Evolutionary conservation across 2,113 vertebrate species (phyloP).

Genomic region (Ranitomeya variabilis): DNA sequence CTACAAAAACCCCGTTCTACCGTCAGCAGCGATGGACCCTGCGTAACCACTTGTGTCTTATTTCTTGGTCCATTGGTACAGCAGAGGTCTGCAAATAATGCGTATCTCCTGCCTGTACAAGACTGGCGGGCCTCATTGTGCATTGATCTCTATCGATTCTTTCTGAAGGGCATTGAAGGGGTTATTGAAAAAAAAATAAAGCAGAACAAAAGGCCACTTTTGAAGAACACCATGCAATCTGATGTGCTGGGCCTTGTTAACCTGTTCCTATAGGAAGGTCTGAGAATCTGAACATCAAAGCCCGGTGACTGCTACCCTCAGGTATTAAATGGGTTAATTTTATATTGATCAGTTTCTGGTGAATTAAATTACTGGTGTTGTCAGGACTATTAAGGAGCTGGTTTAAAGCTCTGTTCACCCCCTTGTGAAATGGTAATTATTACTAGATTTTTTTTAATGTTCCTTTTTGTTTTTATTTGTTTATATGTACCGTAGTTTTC

Average conservation of each 20-base stretch:
- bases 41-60: constrained; percentile 9
- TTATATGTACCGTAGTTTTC: not conserved
- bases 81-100: constrained; percentile 5
- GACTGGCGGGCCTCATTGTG: constrained; percentile 19
- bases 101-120: not conserved
- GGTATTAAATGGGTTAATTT: constrained; percentile 43
- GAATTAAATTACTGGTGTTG: constrained; percentile 53
- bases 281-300: not conserved
- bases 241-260: constrained; percentile 17
- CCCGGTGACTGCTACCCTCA: not conserved
- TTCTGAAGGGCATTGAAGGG: constrained; percentile 58
- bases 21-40: not conserved
- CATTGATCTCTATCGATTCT: constrained; percentile 50
- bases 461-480: not conserved
- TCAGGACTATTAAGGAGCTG: constrained; percentile 40
- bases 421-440: not conserved
- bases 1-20: not conserved
- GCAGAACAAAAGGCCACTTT: constrained; percentile 53
- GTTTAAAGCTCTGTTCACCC: constrained; percentile 22
- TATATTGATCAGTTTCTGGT: constrained; percentile 47
- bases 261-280: not conserved
- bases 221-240: constrained; percentile 47
- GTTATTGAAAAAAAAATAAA: constrained; percentile 43
- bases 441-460: not conserved
- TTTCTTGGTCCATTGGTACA: not conserved